Conservation (phyloP, 2,888 invertebrate genomes). For the Lycophotia porphyrea region DNA sequence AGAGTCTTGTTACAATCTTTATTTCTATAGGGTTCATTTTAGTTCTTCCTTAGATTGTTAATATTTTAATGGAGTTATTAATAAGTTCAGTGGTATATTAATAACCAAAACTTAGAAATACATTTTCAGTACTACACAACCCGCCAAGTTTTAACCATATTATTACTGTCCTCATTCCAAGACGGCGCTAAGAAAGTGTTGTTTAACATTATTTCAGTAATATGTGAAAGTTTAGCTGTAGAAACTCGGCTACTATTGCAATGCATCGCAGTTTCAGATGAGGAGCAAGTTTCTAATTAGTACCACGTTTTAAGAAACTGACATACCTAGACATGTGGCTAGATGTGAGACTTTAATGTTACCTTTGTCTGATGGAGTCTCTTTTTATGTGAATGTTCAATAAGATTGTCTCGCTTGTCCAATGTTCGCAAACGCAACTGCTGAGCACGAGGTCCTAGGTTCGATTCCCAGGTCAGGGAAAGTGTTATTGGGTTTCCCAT, state of each 20-base stretch:
- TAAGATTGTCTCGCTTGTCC: neutral
- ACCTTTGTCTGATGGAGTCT: constrained; percentile 31
- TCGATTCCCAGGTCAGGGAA: neutral
- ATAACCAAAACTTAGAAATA: neutral
- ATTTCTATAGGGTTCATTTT: neutral
- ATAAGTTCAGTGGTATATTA: neutral
- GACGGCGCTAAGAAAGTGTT: constrained; percentile 46
- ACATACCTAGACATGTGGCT: constrained; percentile 17
- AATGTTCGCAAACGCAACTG: neutral
- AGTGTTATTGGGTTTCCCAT: neutral
- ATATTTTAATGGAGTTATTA: neutral
- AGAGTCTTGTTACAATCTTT: no score
- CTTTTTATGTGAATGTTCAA: neutral
- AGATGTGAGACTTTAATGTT: constrained; percentile 34
- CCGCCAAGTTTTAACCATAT: constrained; percentile 35
- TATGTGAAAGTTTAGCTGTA: constrained; percentile 45
- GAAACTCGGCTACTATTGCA: constrained; percentile 56
- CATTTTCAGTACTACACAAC: constrained; percentile 6
- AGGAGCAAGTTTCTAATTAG: constrained; percentile 71
- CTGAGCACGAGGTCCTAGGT: neutral
- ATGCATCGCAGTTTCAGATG: constrained; percentile 55
- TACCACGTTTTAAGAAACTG: constrained; percentile 57
- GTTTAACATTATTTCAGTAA: constrained; percentile 59
- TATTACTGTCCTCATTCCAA: constrained; percentile 47
- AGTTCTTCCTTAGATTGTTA: neutral